Evolutionary conservation across 2,113 vertebrate species (phyloP), one percentile per base, ranked within the genome.

Genomic region (Corythornis madagascariensis): DNA sequence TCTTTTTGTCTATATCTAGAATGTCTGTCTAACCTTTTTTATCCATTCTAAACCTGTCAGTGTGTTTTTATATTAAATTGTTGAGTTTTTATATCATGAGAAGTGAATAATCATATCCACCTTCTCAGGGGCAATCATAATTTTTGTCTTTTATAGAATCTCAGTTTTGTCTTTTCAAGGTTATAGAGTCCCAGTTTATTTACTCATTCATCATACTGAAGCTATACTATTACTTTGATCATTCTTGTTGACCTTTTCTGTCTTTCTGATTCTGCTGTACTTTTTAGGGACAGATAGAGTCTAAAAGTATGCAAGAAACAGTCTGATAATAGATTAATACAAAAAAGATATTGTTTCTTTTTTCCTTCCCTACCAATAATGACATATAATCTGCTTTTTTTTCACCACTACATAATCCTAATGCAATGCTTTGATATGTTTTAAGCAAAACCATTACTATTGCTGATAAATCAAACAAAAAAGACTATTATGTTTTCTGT

Each of bases 151-250:
- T 45, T 80, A 61, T 16, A 65, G 67, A 86, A 61, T 73, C 64
- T 90, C 29, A 4, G 59, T 73, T 79, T 17, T 86, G 64, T 70
- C 42, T 95, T 93, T 90, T 85, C 88, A 96, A 95, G 94, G 86
- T 93, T 94, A 76, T 42, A 56, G 50, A 61, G 14, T 66, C 16
- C 8, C 12, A 79, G 50, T 38, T 7, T 83, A 53, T 94, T 86
- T 89, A 76, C 21, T 90, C 83, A 91, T 93, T 83, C n/a, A 83
- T 95, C 88, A 93, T 55, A 83, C 21, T 1, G 4, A 66, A 92
- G 21, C 8, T 76, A 70, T 21, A 73, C 28, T 31, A 70, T 83
- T 92, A 65, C 50, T 86, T 53, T 90, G 55, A 73, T 63, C 38
- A 80, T 70, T 80, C 50, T 76, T 73, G 6, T 76, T 86, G 63